These are phyloP conservation scores for Leucoraja ocellata DNA, from an alignment of 2,797 vertebrate species.

Conservation along the genomic window DNA sequence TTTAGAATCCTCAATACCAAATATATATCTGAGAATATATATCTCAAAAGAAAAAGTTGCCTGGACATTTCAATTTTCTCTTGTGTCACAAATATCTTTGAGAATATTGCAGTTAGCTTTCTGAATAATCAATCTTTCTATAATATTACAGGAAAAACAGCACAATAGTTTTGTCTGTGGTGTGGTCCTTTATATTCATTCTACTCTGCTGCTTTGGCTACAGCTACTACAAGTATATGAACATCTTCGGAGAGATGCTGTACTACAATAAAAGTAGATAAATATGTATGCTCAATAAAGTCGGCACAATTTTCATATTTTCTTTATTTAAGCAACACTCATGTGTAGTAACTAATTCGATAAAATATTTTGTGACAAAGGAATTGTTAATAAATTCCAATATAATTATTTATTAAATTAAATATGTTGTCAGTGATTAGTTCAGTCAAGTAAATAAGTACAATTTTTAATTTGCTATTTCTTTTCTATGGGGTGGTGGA, in stretches of 20 bases:
- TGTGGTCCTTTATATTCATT: constrained; percentile 39
- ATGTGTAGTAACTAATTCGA: too few species aligned
- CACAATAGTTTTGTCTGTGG: background rate
- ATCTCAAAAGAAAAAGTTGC: background rate
- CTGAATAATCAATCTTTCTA: background rate
- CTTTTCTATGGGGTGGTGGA: background rate
- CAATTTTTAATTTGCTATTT: background rate
- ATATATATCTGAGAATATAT: background rate
- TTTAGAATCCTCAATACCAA: background rate
- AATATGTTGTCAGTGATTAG: background rate
- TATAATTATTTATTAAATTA: background rate
- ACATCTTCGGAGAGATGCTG: constrained; percentile 43
- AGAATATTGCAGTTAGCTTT: background rate
- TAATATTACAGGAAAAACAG: background rate
- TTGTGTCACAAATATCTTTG: background rate
- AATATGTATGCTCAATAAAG: background rate
- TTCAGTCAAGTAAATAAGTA: background rate
- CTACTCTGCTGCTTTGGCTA: constrained; percentile 43
- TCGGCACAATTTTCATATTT: background rate
- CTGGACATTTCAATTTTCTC: background rate
- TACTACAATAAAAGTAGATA: background rate
- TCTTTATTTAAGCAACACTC: background rate
- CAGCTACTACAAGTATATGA: constrained; percentile 49
- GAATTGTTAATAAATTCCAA: background rate
- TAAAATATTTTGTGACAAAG: too few species aligned